Conservation (phyloP, 2,113 vertebrate species). For the Corvus moneduloides region DNA sequence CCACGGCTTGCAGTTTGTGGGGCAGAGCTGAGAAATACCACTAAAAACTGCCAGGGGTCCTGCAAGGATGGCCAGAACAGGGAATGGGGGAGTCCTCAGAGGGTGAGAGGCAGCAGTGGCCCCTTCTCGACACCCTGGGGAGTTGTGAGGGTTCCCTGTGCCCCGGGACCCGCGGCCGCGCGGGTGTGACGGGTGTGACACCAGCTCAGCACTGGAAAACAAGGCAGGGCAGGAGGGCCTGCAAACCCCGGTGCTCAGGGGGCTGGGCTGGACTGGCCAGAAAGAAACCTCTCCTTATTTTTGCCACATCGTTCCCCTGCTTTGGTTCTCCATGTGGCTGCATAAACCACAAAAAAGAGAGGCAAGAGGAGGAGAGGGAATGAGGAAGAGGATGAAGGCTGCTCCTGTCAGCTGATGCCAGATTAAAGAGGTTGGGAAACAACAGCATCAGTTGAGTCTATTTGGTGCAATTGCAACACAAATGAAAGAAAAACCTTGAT, state of each 20-base stretch:
- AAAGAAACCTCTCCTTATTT: slow-evolving; percentile 13
- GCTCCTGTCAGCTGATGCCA: slow-evolving; percentile 17
- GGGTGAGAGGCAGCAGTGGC: not conserved
- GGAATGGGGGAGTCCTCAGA: not conserved
- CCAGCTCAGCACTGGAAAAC: not conserved
- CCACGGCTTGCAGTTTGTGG: rapidly evolving
- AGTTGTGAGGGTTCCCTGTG: not conserved
- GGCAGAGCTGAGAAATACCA: not conserved
- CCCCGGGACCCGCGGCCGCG: rapidly evolving
- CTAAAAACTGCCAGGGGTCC: not conserved
- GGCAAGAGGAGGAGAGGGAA: not conserved
- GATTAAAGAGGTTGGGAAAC: not conserved
- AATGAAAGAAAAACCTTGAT: not conserved
- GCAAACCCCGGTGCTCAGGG: rapidly evolving
- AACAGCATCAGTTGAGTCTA: not conserved
- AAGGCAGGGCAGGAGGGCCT: not conserved
- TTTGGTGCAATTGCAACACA: slow-evolving; percentile 10
- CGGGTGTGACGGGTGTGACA: rapidly evolving
- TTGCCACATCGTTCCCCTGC: not conserved
- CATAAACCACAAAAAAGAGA: not conserved
- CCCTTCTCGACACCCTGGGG: rapidly evolving
- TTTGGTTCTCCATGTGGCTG: not conserved
- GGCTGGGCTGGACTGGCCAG: not conserved
- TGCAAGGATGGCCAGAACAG: not conserved
- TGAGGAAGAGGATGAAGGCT: slow-evolving; percentile 1